Conservation (phyloP, 2,113 vertebrate genomes). For the Lycocorax pyrrhopterus region DNA sequence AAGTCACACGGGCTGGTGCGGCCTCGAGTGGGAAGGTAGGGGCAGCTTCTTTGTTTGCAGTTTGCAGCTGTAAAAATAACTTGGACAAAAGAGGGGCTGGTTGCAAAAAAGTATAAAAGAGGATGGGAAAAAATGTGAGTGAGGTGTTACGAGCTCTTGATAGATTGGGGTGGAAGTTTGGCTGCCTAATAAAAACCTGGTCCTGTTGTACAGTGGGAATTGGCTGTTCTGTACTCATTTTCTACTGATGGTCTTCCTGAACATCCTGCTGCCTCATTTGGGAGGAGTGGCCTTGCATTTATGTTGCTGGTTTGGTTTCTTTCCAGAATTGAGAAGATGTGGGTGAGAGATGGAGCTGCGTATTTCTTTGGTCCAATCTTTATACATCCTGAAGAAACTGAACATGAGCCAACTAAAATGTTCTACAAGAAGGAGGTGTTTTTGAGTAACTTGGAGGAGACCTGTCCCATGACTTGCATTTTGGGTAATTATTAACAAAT, state of each 20-base stretch:
- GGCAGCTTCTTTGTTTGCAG: not conserved
- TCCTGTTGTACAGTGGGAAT: not conserved
- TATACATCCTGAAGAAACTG: constrained; percentile 96
- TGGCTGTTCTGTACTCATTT: not conserved
- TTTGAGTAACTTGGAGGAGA: constrained; percentile 95
- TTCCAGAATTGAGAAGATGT: constrained; percentile 91
- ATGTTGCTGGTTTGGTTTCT: not conserved
- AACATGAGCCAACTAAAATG: constrained; percentile 99
- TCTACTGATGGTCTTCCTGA: not conserved
- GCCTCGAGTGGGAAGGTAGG: constrained; percentile 92
- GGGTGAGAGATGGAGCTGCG: constrained; percentile 93
- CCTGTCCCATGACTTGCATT: constrained; percentile 95
- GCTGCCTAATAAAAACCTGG: not conserved
- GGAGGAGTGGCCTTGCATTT: not conserved
- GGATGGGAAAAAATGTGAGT: not conserved
- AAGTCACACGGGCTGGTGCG: constrained; percentile 93
- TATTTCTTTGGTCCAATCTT: constrained; percentile 99
- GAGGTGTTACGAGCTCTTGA: not conserved
- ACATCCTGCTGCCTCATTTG: not conserved
- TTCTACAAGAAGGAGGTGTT: constrained; percentile 99
- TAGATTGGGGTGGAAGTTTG: not conserved
- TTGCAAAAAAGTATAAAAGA: not conserved
- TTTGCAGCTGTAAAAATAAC: not conserved
- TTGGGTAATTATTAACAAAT: constrained; percentile 77
- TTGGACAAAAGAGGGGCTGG: not conserved